phyloP scores from a whole-genome alignment of 2,888 invertebrate species.

The Ectropis crepuscularia region DNA sequence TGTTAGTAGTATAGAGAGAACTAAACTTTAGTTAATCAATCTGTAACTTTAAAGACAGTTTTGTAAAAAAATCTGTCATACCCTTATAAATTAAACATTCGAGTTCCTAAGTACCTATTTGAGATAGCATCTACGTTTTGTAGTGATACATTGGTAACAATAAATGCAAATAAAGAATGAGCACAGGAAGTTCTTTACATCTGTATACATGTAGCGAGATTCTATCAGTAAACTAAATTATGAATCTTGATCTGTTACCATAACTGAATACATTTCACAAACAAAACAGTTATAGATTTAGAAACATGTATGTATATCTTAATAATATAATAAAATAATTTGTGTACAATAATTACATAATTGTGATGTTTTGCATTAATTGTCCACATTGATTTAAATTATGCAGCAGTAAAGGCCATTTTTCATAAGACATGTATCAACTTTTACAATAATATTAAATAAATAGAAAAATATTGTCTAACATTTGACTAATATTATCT shows the following conservation, averaged over 20 bases:
- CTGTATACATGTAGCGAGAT: slow-evolving; percentile 25
- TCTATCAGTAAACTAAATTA: slow-evolving; percentile 36
- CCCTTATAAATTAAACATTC: not conserved
- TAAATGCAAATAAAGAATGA: not conserved
- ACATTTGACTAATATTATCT: slow-evolving; percentile 43
- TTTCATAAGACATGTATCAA: slow-evolving; percentile 2
- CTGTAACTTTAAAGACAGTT: too few species aligned
- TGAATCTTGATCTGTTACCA: not conserved
- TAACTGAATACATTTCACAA: not conserved
- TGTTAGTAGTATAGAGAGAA: too few species aligned
- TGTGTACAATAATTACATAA: too few species aligned
- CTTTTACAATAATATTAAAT: not conserved
- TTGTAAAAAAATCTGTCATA: too few species aligned
- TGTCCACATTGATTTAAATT: not conserved
- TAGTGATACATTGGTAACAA: slow-evolving; percentile 13
- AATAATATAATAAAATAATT: too few species aligned
- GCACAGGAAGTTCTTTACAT: slow-evolving; percentile 26
- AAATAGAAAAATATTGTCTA: not conserved
- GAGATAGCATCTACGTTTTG: not conserved
- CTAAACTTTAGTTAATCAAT: too few species aligned
- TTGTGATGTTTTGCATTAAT: too few species aligned
- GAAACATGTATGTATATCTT: too few species aligned
- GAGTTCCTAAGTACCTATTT: not conserved
- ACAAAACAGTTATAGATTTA: not conserved
- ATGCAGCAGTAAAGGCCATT: slow-evolving; percentile 1